Evolutionary conservation across 1,140 invertebrate genomes (phyloP).

Genomic region (Camponotus floridanus): DNA sequence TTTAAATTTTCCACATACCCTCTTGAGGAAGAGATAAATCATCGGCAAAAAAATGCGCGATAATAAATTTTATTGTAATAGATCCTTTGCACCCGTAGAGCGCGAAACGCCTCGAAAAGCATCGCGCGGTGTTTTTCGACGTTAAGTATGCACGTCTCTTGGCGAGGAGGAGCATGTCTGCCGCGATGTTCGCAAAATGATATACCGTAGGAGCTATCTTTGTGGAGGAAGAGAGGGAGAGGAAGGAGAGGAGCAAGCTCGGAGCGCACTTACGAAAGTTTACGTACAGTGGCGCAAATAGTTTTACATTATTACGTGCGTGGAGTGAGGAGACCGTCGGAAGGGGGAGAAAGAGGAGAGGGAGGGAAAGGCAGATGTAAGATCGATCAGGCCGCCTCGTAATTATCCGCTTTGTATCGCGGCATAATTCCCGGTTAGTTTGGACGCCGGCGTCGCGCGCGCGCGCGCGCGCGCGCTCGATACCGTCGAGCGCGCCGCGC

Average conservation of each 20-base stretch:
- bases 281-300: slow-evolving; percentile 55
- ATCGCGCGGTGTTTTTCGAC: not conserved
- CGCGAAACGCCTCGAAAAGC: not conserved
- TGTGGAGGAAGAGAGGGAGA: not conserved
- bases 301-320: slow-evolving; percentile 64
- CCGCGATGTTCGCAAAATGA: slow-evolving; percentile 48
- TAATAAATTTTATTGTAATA: not conserved
- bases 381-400: slow-evolving; percentile 70
- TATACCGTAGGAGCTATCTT: slow-evolving; percentile 40
- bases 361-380: slow-evolving; percentile 26
- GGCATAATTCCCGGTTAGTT: slow-evolving; percentile 72
- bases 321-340: not conserved
- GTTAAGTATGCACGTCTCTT: slow-evolving; percentile 8
- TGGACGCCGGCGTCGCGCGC: slow-evolving; percentile 71
- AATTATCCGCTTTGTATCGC: slow-evolving; percentile 70
- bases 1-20: no score
- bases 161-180: slow-evolving; percentile 29
- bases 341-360: not conserved
- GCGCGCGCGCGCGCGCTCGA: slow-evolving; percentile 62
- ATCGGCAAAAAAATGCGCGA: not conserved
- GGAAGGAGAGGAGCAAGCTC: slow-evolving; percentile 32
- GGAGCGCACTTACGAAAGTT: slow-evolving; percentile 62
- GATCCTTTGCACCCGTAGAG: not conserved
- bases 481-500: slow-evolving; percentile 69
- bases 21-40: not conserved